A percentile compares a stretch with the other conserved stretches of the same genome.
phyloP scores from a whole-genome alignment of 2,113 vertebrate species.

The Synodontis membranacea region DNA sequence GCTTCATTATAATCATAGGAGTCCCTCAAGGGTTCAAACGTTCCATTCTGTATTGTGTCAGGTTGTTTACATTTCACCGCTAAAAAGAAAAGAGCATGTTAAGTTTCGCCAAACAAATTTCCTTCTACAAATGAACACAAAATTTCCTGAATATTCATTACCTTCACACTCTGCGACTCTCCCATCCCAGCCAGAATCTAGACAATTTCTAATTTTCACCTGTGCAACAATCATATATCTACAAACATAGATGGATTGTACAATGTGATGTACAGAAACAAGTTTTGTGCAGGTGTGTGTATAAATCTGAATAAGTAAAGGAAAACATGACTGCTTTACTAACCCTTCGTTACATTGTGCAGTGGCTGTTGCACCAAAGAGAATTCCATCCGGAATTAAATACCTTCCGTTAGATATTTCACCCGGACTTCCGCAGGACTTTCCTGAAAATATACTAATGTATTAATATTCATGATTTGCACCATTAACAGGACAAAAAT shows the following conservation, averaged over 20 bases:
- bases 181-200: not conserved
- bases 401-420: conserved; percentile 21
- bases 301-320: not conserved
- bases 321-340: not conserved
- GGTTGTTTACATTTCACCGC: conserved; percentile 55
- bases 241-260: not conserved
- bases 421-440: conserved; percentile 31
- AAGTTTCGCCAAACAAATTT: not conserved
- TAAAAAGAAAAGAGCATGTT: conserved; percentile 36
- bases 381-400: conserved; percentile 6
- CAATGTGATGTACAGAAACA: not conserved
- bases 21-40: fast-evolving
- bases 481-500: not conserved
- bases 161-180: conserved; percentile 59
- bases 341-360: conserved; percentile 37
- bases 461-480: not conserved
- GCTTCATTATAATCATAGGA: fast-evolving
- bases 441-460: conserved; percentile 26
- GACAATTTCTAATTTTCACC: fast-evolving
- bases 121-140: not conserved
- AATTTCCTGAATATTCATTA: conserved; percentile 25
- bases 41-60: fast-evolving
- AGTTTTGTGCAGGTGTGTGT: not conserved
- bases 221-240: not conserved
- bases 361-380: conserved; percentile 43